Base-by-base conservation (phyloP, 2,888 invertebrate genomes). In the Lypha dubia region DNA sequence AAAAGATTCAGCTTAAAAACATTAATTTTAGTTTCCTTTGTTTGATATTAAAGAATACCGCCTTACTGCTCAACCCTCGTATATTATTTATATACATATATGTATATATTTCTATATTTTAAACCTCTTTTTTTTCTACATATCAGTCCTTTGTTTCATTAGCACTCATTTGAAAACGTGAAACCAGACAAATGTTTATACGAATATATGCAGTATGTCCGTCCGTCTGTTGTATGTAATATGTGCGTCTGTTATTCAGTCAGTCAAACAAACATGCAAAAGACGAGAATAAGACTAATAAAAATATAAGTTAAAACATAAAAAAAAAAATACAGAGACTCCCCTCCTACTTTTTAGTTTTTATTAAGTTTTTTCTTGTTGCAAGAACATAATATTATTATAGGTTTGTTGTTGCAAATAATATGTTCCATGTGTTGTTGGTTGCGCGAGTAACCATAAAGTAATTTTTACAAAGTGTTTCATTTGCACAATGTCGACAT, bases 401-500 rank as follows among this genome's bases (percentile, higher is more conserved):
- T 58, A 58, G 58, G 73, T 67, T 79, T 58, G 49, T 63, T 68
- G 60, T 60, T 80, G 80, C 56, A 75, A 70, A 76, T 82, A 71
- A 82, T 82, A 82, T 82, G 82, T 62, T 83, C 51, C 67, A 79
- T 71, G 70, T 74, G 79, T 83, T 74, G 77, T 74, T 62, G 79
- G 68, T 73, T 74, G 53, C 77, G 71, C 83, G 83, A 73, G 63
- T 68, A 83, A 83, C 71, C 83, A 83, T 83, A 83, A 83, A 79
- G 79, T 79, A 79, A 83, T 83, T 83, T n/a, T 83, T 79, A 74
- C 74, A 83, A 83, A 83, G 79, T 79, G 83, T 83, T 83, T 83
- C 83, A 83, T 83, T 83, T 83, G 74, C 83, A 79, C 83, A 83
- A 83, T 83, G 83, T 83, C 83, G 74, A 79, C 79, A 79, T 79